Evolutionary conservation across 30 jellyfish, hydroid and myxozoan species (phyloP).

Genomic region (Haliclystus octoradiatus): DNA sequence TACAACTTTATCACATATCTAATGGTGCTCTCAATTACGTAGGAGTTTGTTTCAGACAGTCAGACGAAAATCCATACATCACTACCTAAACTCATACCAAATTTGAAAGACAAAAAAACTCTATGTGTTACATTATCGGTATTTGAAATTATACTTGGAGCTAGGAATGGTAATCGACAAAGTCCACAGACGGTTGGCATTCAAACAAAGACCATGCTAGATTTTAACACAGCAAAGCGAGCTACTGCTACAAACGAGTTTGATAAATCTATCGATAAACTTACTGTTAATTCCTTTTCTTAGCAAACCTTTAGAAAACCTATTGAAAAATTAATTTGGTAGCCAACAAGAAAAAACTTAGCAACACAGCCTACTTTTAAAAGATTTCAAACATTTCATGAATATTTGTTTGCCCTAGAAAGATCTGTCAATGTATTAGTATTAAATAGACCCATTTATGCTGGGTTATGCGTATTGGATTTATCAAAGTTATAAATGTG

Average conservation of each 20-base stretch:
- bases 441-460: slow-evolving; percentile 38
- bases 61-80: slow-evolving; percentile 6
- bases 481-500: slow-evolving; percentile 35
- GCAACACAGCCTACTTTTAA: slow-evolving; percentile 25
- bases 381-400: slow-evolving; percentile 16
- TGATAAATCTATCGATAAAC: too few relatives aligned
- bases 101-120: slow-evolving; percentile 19
- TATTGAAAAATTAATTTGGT: too few relatives aligned
- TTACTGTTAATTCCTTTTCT: too few relatives aligned
- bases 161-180: slow-evolving; percentile 16
- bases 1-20: too few relatives aligned
- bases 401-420: slow-evolving; percentile 28
- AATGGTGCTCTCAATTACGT: too few relatives aligned
- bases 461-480: slow-evolving; percentile 40
- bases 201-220: too few relatives aligned
- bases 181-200: slow-evolving; percentile 40
- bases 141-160: slow-evolving; percentile 18
- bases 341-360: too few relatives aligned
- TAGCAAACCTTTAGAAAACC: too few relatives aligned
- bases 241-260: too few relatives aligned
- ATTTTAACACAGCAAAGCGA: too few relatives aligned
- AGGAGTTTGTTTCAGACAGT: too few relatives aligned
- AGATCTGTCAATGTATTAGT: slow-evolving; percentile 7
- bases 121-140: slow-evolving; percentile 41
- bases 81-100: slow-evolving; percentile 43